Percentiles rank a stretch among this genome's conserved stretches.
Evolutionary conservation across 2,888 invertebrate species (phyloP).

Genomic region (Tinea trinotella): DNA sequence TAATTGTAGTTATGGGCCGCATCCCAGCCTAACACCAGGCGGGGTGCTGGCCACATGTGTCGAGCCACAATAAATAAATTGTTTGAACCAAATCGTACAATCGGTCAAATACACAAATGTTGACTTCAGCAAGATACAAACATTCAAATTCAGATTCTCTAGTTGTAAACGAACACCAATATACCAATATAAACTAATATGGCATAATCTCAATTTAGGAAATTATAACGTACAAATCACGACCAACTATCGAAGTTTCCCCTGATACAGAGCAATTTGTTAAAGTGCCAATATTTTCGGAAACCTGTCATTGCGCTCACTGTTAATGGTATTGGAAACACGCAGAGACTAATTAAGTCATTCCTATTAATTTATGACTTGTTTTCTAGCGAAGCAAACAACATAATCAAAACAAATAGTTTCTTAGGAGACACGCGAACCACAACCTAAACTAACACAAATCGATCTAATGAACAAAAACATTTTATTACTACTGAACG

Average conservation of each 20-base stretch:
- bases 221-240: not conserved
- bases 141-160: too few species aligned
- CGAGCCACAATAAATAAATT: too few species aligned
- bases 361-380: slow-evolving; percentile 62
- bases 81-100: too few species aligned
- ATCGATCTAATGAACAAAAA: not conserved
- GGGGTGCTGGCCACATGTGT: too few species aligned
- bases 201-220: not conserved
- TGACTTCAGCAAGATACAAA: too few species aligned
- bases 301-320: slow-evolving; percentile 49
- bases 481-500: slow-evolving; percentile 3
- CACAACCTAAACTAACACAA: slow-evolving; percentile 27
- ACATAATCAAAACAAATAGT: slow-evolving; percentile 68
- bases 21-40: too few species aligned
- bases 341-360: slow-evolving; percentile 59
- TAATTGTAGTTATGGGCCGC: too few species aligned
- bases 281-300: slow-evolving; percentile 22
- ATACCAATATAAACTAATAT: too few species aligned
- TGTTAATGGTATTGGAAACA: slow-evolving; percentile 65
- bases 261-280: slow-evolving; percentile 6
- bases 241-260: not conserved
- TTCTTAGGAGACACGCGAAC: slow-evolving; percentile 55
- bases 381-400: slow-evolving; percentile 51
- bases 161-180: too few species aligned
- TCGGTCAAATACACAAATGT: too few species aligned